phyloP scores from a whole-genome alignment of 2,888 invertebrate genomes.

The Malthinus seriepunctatus region DNA sequence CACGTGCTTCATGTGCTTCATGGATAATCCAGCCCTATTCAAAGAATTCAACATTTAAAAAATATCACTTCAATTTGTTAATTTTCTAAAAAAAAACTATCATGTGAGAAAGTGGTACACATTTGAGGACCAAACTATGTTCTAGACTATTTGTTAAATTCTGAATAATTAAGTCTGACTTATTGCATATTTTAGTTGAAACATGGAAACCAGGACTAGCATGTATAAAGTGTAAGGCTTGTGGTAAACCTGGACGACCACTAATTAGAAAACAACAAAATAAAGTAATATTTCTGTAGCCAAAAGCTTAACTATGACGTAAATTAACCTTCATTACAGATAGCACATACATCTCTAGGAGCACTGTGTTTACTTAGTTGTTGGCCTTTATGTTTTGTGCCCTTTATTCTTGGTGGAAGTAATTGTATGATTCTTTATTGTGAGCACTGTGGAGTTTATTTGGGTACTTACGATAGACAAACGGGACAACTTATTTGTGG shows the following conservation, averaged over 20 bases:
- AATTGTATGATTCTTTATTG: slow-evolving; percentile 52
- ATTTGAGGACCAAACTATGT: no score
- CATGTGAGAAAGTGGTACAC: no score
- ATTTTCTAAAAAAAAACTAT: no score
- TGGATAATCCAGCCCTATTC: no score
- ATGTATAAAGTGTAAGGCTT: slow-evolving; percentile 41
- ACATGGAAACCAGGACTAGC: slow-evolving; percentile 47
- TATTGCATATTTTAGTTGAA: slow-evolving; percentile 40
- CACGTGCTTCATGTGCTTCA: no score
- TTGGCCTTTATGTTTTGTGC: slow-evolving; percentile 53
- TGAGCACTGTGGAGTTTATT: slow-evolving; percentile 53
- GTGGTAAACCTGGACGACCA: slow-evolving; percentile 43
- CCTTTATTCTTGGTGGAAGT: slow-evolving; percentile 47
- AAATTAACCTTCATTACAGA: slow-evolving; percentile 34
- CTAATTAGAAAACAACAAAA: slow-evolving; percentile 49
- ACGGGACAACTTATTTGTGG: slow-evolving; percentile 24
- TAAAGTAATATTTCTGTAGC: slow-evolving; percentile 40
- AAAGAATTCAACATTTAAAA: no score
- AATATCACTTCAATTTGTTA: no score
- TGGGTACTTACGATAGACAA: slow-evolving; percentile 52
- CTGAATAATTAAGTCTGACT: no score
- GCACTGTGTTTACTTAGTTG: slow-evolving; percentile 48
- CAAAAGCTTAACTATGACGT: background rate
- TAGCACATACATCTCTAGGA: slow-evolving; percentile 45
- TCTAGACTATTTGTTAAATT: no score